These are phyloP conservation scores for Clarias macrocephalus DNA, from an alignment of 2,113 vertebrate genomes.

Conservation along the genomic window DNA sequence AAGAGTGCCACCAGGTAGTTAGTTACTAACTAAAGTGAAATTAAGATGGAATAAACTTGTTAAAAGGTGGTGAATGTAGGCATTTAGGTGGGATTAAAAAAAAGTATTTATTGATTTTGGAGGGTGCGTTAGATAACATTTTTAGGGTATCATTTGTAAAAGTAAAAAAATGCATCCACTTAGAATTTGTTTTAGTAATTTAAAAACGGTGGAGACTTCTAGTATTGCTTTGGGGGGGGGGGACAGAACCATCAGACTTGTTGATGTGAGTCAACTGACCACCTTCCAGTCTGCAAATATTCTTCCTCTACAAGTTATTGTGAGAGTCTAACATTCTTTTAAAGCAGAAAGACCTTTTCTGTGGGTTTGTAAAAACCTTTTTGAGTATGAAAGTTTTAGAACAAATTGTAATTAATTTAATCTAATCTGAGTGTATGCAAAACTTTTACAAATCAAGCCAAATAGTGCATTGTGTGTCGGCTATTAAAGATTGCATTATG, in stretches of 20 bases:
- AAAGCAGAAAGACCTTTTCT: background rate
- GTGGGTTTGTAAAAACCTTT: background rate
- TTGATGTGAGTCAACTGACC: too few species aligned
- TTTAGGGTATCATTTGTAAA: too few species aligned
- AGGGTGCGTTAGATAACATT: too few species aligned
- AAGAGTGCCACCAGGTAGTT: background rate
- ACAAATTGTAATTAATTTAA: background rate
- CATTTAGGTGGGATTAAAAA: background rate
- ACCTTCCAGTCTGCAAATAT: background rate
- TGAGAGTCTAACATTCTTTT: background rate
- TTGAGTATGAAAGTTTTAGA: background rate
- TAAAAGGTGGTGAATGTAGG: background rate
- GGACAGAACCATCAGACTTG: too few species aligned
- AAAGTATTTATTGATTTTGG: background rate
- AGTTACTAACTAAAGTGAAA: background rate
- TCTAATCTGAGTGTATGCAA: background rate
- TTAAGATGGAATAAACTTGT: background rate
- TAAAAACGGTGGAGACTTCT: too few species aligned
- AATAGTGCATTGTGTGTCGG: too few species aligned
- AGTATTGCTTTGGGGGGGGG: too few species aligned
- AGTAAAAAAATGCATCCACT: too few species aligned
- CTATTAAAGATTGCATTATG: too few species aligned
- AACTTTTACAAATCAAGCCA: background rate
- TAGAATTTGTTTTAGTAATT: too few species aligned
- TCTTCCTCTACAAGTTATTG: background rate